Evolutionary conservation across 2,888 invertebrate genomes (phyloP).

Genomic region (Nomada flava): DNA sequence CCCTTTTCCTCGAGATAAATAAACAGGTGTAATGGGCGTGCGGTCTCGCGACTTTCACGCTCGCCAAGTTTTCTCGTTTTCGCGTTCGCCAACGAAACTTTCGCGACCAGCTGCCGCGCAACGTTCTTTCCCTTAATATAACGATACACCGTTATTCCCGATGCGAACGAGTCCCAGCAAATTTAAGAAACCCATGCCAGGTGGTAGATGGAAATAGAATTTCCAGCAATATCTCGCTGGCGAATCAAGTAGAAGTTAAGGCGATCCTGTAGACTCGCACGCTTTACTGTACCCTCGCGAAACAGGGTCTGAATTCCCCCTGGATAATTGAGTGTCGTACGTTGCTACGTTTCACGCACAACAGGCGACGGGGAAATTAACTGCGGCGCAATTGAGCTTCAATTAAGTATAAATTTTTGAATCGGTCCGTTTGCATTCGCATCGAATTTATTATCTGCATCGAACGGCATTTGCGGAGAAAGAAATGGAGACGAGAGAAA

Average conservation of each 20-base stretch:
- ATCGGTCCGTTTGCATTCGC: too few relatives aligned
- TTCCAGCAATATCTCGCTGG: too few relatives aligned
- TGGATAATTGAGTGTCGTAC: background rate
- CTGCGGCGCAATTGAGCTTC: background rate
- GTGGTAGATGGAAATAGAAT: too few relatives aligned
- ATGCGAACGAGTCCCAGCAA: background rate
- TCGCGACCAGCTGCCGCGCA: constrained; percentile 36
- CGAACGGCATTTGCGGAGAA: too few relatives aligned
- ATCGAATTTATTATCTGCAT: too few relatives aligned
- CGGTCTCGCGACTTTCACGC: constrained; percentile 30
- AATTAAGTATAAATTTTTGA: background rate
- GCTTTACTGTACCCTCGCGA: background rate
- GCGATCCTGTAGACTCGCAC: background rate
- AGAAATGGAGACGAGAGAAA: too few relatives aligned
- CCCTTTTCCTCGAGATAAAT: background rate
- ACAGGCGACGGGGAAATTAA: background rate
- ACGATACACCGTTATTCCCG: background rate
- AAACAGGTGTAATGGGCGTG: constrained; percentile 28
- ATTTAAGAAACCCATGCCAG: background rate
- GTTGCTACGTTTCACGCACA: background rate
- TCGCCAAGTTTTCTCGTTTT: constrained; percentile 42
- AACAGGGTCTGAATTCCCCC: background rate
- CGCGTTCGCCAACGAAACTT: constrained; percentile 37
- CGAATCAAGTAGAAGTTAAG: background rate
- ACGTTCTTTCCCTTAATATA: background rate